Evolutionary conservation across 53 echinoderm and acorn worm species (phyloP).

Genomic region (Astropecten irregularis): DNA sequence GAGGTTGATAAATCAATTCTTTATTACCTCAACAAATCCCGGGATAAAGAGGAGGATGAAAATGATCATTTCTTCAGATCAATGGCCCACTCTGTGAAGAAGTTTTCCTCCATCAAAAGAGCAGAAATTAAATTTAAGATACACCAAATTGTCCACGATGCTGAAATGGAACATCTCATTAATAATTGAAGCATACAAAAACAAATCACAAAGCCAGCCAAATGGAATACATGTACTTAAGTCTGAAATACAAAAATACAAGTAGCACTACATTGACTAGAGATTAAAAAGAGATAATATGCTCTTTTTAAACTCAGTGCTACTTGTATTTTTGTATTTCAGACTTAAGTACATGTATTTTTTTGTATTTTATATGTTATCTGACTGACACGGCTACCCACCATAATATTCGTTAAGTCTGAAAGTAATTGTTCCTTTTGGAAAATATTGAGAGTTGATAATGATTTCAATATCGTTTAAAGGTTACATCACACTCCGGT

Average conservation of each 20-base stretch:
- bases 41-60: conserved; percentile 23
- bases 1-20: neutral
- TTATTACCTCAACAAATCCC: neutral
- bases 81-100: conserved; percentile 19
- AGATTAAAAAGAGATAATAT: too few relatives aligned
- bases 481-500: too few relatives aligned
- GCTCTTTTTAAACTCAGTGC: too few relatives aligned
- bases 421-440: neutral
- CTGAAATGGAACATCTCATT: conserved; percentile 32
- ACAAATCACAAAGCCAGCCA: neutral
- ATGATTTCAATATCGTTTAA: too few relatives aligned
- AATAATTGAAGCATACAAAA: neutral
- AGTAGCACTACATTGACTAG: too few relatives aligned
- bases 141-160: conserved; percentile 37
- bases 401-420: neutral
- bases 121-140: conserved; percentile 49
- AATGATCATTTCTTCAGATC: conserved; percentile 43
- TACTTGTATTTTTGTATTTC: too few relatives aligned
- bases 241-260: too few relatives aligned
- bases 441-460: too few relatives aligned
- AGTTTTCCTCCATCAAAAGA: neutral
- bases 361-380: too few relatives aligned
- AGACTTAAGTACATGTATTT: too few relatives aligned
- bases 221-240: neutral
- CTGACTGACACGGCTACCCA: too few relatives aligned